phyloP scores from a whole-genome alignment of 2,113 vertebrate species.

The Tyrannus savana region DNA sequence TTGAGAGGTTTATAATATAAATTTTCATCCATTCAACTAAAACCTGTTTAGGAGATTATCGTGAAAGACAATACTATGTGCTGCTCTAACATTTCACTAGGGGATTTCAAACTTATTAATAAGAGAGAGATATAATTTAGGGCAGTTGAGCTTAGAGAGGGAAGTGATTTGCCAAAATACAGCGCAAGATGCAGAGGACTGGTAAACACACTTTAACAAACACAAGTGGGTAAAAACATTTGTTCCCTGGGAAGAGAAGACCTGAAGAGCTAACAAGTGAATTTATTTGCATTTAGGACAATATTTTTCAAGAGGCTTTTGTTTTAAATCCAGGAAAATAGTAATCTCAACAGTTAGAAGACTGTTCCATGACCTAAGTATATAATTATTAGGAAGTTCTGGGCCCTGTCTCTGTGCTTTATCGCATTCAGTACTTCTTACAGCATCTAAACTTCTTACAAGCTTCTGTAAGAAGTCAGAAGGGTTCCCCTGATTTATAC shows the following conservation, averaged over 20 bases:
- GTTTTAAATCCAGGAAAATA: neutral
- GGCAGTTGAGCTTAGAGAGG: neutral
- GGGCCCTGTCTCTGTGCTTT: neutral
- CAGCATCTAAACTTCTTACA: neutral
- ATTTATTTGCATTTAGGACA: neutral
- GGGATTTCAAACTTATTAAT: neutral
- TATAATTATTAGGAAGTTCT: neutral
- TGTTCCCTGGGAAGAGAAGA: neutral
- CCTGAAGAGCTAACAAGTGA: neutral
- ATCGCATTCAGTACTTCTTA: neutral
- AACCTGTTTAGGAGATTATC: neutral
- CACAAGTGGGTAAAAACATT: neutral
- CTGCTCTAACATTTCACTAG: neutral
- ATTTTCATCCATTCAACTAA: neutral
- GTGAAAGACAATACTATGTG: neutral
- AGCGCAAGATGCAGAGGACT: neutral
- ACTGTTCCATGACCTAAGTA: neutral
- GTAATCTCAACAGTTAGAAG: neutral
- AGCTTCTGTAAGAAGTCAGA: neutral
- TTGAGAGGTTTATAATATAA: neutral
- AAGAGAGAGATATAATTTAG: neutral
- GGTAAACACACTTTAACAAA: neutral
- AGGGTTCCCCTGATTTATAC: neutral
- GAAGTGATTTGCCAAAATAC: neutral
- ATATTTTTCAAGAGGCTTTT: conserved; percentile 28